Conservation (phyloP, 2,113 vertebrate species). For the Corythoichthys intestinalis region DNA sequence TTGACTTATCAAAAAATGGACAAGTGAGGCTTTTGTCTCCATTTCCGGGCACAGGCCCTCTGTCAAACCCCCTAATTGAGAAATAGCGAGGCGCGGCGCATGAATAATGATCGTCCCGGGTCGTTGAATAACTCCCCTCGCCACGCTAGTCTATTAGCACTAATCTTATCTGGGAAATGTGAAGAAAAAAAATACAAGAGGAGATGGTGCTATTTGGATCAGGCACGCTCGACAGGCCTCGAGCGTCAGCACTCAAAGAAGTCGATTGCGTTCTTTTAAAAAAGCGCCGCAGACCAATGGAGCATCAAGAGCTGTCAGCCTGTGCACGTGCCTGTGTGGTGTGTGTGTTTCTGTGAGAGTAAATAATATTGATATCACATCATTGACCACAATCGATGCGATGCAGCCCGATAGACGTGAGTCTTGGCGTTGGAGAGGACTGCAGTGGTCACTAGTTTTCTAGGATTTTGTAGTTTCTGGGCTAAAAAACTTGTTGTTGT, state of each 20-base stretch:
- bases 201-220: conserved; percentile 21
- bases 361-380: conserved; percentile 1
- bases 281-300: conserved; percentile 17
- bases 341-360: not conserved
- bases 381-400: not conserved
- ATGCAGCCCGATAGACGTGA: not conserved
- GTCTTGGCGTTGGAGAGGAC: not conserved
- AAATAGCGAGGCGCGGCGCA: conserved; percentile 26
- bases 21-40: conserved; percentile 28
- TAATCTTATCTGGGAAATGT: conserved; percentile 52
- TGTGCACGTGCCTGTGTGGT: not conserved
- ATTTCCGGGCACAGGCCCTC: conserved; percentile 32
- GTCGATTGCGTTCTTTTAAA: conserved; percentile 37
- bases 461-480: not conserved
- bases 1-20: not conserved
- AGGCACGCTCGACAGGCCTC: conserved; percentile 14
- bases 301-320: conserved; percentile 1
- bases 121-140: conserved; percentile 24
- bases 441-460: not conserved
- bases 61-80: conserved; percentile 55
- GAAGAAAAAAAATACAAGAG: conserved; percentile 32
- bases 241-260: conserved; percentile 33
- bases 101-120: conserved; percentile 55
- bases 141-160: conserved; percentile 44
- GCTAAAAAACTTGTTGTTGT: too few species aligned